A percentile compares a stretch with the other conserved stretches of the same genome.
These are phyloP conservation scores for Dreissena rostriformis DNA, from an alignment of 1,140 invertebrate genomes.

Conservation along the genomic window DNA sequence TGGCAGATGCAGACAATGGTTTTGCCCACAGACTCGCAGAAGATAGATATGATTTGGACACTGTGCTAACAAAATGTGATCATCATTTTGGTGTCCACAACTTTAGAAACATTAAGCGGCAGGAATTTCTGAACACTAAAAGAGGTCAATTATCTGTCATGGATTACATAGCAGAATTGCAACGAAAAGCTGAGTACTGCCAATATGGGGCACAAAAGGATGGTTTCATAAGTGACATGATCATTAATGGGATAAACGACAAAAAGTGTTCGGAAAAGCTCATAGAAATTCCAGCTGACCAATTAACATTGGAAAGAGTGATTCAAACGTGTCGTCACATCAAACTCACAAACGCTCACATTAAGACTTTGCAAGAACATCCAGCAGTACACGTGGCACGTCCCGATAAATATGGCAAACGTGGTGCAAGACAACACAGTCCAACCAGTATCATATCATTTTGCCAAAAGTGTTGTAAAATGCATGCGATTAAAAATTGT, in stretches of 20 bases:
- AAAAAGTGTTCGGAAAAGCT: slow-evolving; percentile 60
- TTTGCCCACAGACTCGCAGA: not conserved
- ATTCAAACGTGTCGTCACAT: slow-evolving; percentile 55
- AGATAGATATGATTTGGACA: slow-evolving; percentile 11
- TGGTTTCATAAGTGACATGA: slow-evolving; percentile 61
- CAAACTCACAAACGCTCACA: slow-evolving; percentile 50
- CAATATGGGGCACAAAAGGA: no score
- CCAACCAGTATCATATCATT: not conserved
- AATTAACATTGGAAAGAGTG: slow-evolving; percentile 54
- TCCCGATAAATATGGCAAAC: not conserved
- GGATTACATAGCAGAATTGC: no score
- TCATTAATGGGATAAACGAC: slow-evolving; percentile 59
- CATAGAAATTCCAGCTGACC: slow-evolving; percentile 50
- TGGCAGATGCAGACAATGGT: not conserved
- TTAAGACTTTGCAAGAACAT: slow-evolving; percentile 15
- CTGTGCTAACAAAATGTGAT: not conserved
- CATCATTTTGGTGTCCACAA: no score
- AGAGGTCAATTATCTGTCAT: no score
- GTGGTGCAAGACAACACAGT: not conserved
- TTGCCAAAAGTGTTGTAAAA: slow-evolving; percentile 21
- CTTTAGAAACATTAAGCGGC: slow-evolving; percentile 40
- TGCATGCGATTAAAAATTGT: not conserved
- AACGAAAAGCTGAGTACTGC: no score
- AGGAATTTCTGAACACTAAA: slow-evolving; percentile 32
- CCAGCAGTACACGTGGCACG: not conserved